Percentiles rank a stretch among this genome's conserved stretches.
These are phyloP conservation scores for Harpagifer antarcticus DNA, from an alignment of 2,797 vertebrate species.

Conservation along the genomic window DNA sequence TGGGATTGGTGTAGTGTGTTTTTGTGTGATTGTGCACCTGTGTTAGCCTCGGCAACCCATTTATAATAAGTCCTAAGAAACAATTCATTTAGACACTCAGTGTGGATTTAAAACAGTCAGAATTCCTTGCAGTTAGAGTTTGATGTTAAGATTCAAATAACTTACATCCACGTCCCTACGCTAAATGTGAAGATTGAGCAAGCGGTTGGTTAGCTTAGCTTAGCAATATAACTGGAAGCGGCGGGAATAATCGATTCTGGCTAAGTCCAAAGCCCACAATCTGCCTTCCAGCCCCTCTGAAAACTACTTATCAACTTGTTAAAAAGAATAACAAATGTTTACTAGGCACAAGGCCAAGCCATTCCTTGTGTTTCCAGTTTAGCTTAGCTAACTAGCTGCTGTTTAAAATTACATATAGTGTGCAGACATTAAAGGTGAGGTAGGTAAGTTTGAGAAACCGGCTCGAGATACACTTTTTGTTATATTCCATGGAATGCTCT, in stretches of 20 bases:
- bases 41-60: neutral
- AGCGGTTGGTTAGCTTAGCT: neutral
- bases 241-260: neutral
- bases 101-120: neutral
- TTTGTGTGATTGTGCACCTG: slow-evolving; percentile 14
- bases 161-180: neutral
- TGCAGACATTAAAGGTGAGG: neutral
- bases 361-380: neutral
- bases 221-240: neutral
- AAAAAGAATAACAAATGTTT: neutral
- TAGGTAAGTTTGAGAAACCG: no score
- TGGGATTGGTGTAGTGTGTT: slow-evolving; percentile 22
- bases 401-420: neutral
- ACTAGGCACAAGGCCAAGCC: neutral
- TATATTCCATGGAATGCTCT: no score
- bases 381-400: neutral
- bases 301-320: neutral
- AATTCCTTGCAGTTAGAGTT: neutral
- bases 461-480: no score
- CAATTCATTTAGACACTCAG: neutral
- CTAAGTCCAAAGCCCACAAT: neutral
- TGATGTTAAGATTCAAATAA: neutral
- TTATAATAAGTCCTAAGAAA: neutral
- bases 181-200: neutral
- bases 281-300: neutral